Percentiles rank a stretch among this genome's conserved stretches.
phyloP scores from a whole-genome alignment of 2,113 vertebrate genomes.

The Pitta sordida region DNA sequence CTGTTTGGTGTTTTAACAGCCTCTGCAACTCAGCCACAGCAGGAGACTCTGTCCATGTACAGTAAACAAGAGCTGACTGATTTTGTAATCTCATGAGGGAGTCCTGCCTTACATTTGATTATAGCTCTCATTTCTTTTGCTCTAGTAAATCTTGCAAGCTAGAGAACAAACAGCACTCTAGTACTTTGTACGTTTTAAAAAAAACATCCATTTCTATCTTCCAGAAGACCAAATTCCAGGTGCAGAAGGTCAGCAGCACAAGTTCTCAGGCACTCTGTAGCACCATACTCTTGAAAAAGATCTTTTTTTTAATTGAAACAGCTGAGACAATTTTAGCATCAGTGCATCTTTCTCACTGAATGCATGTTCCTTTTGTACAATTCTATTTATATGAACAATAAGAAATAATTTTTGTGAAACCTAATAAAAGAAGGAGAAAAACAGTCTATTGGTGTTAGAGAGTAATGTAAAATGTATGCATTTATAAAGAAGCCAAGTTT shows the following conservation, averaged over 20 bases:
- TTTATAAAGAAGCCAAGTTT: background rate
- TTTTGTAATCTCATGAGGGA: slow-evolving; percentile 64
- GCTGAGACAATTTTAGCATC: background rate
- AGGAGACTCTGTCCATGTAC: slow-evolving; percentile 18
- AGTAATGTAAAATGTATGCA: background rate
- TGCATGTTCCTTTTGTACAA: background rate
- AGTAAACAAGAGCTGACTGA: slow-evolving; percentile 65
- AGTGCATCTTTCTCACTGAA: background rate
- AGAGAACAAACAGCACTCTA: background rate
- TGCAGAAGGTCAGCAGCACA: slow-evolving; percentile 26
- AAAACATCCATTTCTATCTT: slow-evolving; percentile 58
- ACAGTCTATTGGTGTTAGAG: background rate
- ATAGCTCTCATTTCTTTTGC: slow-evolving; percentile 63
- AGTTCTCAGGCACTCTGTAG: slow-evolving; percentile 15
- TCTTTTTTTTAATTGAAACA: background rate
- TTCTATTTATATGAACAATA: background rate
- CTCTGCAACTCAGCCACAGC: slow-evolving; percentile 40
- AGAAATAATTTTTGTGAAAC: background rate
- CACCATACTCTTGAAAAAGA: background rate
- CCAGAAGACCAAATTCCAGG: slow-evolving; percentile 25
- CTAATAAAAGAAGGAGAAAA: background rate
- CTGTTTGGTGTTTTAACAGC: slow-evolving; percentile 1
- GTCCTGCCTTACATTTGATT: slow-evolving; percentile 37
- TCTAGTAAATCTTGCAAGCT: slow-evolving; percentile 39
- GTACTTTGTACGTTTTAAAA: slow-evolving; percentile 16